Percentiles rank a stretch among this genome's conserved stretches.
phyloP scores from a whole-genome alignment of 2,113 vertebrate species.

The Caloenas nicobarica region DNA sequence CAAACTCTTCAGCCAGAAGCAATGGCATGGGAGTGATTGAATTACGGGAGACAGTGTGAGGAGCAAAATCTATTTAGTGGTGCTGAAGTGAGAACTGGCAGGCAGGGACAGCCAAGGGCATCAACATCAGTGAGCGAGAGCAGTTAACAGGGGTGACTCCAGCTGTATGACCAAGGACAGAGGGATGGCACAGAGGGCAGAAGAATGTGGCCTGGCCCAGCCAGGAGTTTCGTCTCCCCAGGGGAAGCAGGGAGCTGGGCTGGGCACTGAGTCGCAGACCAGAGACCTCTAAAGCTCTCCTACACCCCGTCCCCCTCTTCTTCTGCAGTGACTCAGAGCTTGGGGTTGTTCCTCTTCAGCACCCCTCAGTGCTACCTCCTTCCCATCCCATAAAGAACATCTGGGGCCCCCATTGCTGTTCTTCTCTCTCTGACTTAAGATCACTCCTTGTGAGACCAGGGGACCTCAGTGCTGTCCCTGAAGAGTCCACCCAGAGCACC shows the following conservation, averaged over 20 bases:
- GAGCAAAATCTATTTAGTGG: background rate
- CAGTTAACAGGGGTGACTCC: background rate
- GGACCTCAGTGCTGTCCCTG: background rate
- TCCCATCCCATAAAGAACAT: background rate
- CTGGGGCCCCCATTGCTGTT: background rate
- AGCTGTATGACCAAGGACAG: background rate
- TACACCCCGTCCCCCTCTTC: background rate
- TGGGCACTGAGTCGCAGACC: background rate
- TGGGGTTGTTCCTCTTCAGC: fast-evolving
- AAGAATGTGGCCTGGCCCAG: background rate
- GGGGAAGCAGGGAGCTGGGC: background rate
- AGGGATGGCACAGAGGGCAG: background rate
- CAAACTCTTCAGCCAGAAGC: background rate
- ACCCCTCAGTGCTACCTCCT: background rate
- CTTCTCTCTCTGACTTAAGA: background rate
- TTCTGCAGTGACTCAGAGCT: background rate
- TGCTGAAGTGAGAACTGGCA: background rate
- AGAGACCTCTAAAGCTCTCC: background rate
- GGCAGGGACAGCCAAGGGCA: background rate
- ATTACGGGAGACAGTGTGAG: background rate
- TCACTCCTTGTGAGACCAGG: background rate
- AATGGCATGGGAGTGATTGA: background rate
- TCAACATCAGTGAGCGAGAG: background rate
- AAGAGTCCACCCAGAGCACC: background rate
- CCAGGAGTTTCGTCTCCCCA: background rate